These are phyloP conservation scores for Pica pica DNA, from an alignment of 2,113 vertebrate species.

Conservation along the genomic window DNA sequence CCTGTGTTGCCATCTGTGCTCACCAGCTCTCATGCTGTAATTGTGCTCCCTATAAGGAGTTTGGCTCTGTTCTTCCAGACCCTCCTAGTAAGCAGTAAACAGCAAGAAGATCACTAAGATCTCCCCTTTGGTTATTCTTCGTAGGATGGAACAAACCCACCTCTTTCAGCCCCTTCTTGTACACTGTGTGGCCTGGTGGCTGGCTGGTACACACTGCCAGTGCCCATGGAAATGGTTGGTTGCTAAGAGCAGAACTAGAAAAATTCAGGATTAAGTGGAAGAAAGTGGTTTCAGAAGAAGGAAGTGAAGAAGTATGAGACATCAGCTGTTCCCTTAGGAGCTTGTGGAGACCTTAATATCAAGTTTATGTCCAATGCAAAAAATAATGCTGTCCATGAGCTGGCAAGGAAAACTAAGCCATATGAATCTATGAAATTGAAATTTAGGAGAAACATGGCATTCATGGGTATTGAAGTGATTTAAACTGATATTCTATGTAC, in stretches of 20 bases:
- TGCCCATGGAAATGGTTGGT: background rate
- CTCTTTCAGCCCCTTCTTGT: background rate
- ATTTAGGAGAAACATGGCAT: background rate
- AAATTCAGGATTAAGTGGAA: background rate
- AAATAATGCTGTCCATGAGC: background rate
- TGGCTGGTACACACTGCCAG: background rate
- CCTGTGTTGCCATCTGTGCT: background rate
- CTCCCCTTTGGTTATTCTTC: background rate
- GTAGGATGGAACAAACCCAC: rapidly evolving
- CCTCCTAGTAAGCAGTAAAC: background rate
- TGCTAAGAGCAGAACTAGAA: background rate
- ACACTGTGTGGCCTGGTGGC: background rate
- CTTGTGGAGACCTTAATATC: background rate
- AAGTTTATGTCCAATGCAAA: background rate
- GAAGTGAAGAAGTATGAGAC: background rate
- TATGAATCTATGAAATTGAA: background rate
- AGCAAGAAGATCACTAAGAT: background rate
- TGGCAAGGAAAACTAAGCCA: background rate
- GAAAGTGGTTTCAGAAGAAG: background rate
- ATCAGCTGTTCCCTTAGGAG: background rate
- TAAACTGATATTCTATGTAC: background rate
- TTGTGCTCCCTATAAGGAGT: background rate
- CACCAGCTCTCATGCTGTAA: background rate
- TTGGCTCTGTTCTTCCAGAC: background rate
- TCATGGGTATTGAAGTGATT: background rate